Percentiles rank a stretch among this genome's conserved stretches.
phyloP scores from a whole-genome alignment of 2,113 vertebrate genomes.

The Xyrauchen texanus region DNA sequence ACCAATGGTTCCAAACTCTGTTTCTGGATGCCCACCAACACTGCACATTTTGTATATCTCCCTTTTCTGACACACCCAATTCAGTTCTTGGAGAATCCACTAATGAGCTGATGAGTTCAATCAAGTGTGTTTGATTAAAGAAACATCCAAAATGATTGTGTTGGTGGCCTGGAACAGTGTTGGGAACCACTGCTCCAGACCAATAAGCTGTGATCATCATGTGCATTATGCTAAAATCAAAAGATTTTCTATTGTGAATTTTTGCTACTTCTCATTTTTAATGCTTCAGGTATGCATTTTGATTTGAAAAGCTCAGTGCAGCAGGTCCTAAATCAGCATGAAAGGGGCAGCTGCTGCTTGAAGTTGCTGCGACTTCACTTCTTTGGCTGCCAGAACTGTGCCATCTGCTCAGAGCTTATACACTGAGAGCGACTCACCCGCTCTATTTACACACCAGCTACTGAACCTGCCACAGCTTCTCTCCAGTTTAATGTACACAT shows the following conservation, averaged over 20 bases:
- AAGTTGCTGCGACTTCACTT: slow-evolving; percentile 18
- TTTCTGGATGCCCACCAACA: no score
- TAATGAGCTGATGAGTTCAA: no score
- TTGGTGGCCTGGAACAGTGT: no score
- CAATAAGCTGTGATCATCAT: not conserved
- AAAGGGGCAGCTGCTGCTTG: not conserved
- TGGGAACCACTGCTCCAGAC: no score
- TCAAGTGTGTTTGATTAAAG: no score
- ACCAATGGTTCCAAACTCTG: no score
- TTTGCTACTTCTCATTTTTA: slow-evolving; percentile 1
- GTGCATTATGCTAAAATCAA: slow-evolving; percentile 6
- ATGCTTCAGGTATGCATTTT: not conserved
- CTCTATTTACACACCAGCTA: not conserved
- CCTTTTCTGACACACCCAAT: no score
- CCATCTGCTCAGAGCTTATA: slow-evolving; percentile 41
- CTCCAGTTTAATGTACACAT: slow-evolving; percentile 5
- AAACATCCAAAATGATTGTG: no score
- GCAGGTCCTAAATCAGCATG: slow-evolving; percentile 9
- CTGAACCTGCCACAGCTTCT: not conserved
- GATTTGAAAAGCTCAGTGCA: not conserved
- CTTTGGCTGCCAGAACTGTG: slow-evolving; percentile 19
- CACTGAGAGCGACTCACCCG: slow-evolving; percentile 3
- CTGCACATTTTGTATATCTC: no score
- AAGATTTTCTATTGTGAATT: not conserved
- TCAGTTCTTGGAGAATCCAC: no score